Percentiles rank a stretch among this genome's conserved stretches.
phyloP scores from a whole-genome alignment of 37 sponge, comb jelly and placozoan species.

The Mnemiopsis leidyi region DNA sequence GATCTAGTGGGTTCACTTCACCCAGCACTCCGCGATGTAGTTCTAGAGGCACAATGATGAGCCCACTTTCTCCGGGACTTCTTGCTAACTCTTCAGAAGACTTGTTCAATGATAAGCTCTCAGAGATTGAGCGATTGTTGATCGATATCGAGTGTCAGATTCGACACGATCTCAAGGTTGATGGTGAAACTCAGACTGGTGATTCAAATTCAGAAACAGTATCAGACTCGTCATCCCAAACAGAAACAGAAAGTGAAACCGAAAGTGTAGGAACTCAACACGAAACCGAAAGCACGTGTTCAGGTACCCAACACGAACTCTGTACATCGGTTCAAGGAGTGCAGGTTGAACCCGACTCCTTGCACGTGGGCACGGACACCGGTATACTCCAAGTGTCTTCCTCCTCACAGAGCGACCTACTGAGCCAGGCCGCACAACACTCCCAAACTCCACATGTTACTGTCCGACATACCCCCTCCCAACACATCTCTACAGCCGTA shows the following conservation, averaged over 20 bases:
- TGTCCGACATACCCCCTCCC: not conserved
- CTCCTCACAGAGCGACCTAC: constrained; percentile 4
- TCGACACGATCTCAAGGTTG: constrained; percentile 33
- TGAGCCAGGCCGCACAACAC: not conserved
- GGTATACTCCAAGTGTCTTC: not conserved
- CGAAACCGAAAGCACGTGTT: constrained; percentile 13
- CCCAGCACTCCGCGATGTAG: not conserved
- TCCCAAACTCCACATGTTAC: not conserved
- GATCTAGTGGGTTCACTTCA: not conserved
- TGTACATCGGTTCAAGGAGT: not conserved
- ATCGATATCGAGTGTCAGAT: constrained; percentile 28
- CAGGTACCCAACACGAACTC: not conserved
- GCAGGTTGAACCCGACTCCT: not conserved
- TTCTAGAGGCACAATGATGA: not conserved
- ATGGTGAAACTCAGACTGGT: constrained; percentile 38
- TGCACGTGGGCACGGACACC: constrained; percentile 7
- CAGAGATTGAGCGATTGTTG: constrained; percentile 1
- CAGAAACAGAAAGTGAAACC: constrained; percentile 47
- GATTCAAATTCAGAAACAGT: not conserved
- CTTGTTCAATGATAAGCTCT: not conserved
- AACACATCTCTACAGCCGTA: not conserved
- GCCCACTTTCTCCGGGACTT: not conserved
- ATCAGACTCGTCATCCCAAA: constrained; percentile 32
- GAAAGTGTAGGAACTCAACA: constrained; percentile 34
- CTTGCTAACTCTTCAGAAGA: not conserved